Evolutionary conservation across 2,113 vertebrate genomes (phyloP), one percentile per base, ranked within the genome.

Genomic region (Rhipidura dahli): DNA sequence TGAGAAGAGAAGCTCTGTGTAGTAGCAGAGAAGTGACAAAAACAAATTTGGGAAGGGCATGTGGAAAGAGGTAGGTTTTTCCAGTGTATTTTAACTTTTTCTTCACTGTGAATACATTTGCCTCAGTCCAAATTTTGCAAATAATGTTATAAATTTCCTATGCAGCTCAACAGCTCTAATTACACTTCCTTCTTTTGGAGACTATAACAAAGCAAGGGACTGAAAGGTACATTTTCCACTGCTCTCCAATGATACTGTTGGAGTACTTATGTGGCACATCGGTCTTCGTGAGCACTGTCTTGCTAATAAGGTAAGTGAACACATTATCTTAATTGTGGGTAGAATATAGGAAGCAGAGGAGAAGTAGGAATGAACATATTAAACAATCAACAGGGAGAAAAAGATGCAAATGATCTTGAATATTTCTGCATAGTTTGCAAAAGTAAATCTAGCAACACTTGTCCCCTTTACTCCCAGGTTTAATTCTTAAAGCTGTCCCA

Each of bases 21-120:
- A 30, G 15, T 39, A 79, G 70, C 10, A 35, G 15, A 61, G 54
- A 68, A 76, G 15, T 19, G 35, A 68, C 9, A 47, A 66, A 78
- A 84, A 26, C 0, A 47, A 44, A 64, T 14, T n/a, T 4, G 2
- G 8, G 39, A 33, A 16, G 6, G 2, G 2, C 1, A 1, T 2
- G 13, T 54, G 17, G 22, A 53, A 87, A 30, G 4, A 45, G 3
- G 4, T 4, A 40, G 6, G 2, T n/a, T 80, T 89, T 88, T 64
- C 35, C 51, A 66, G 5, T 57, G 35, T 64, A 80, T 7, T 51
- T 4, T 6, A 83, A 39, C 2, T 6, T 80, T 88, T 86, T 64
- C 15, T 37, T 91, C n/a, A 39, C 13, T 44, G 2, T 69, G 21
- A 60, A 17, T 60, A n/a, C 1, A 50, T 6, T 77, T 81, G 5